phyloP scores from a whole-genome alignment of 2,888 invertebrate species.

The Melanargia galathea region DNA sequence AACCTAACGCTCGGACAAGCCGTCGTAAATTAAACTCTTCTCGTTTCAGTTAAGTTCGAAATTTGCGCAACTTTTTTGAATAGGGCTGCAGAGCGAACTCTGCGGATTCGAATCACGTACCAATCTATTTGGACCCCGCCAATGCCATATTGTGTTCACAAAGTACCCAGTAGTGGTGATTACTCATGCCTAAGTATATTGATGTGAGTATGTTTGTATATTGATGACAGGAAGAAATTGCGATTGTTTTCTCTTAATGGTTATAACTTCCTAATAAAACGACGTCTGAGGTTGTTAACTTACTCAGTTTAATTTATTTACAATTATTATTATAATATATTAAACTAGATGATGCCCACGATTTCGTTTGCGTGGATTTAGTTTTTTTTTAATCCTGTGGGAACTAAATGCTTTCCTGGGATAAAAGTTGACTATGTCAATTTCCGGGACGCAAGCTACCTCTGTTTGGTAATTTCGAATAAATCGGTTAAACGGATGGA shows the following conservation, averaged over 20 bases:
- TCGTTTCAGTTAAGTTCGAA: not conserved
- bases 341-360: too few species aligned
- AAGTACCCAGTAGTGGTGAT: slow-evolving; percentile 60
- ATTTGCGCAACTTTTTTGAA: slow-evolving; percentile 14
- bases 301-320: too few species aligned
- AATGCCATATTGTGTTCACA: slow-evolving; percentile 75
- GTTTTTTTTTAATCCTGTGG: too few species aligned
- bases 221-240: slow-evolving; percentile 76
- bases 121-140: slow-evolving; percentile 74
- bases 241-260: slow-evolving; percentile 77
- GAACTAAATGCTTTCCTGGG: too few species aligned
- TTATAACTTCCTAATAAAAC: slow-evolving; percentile 73
- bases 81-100: slow-evolving; percentile 41
- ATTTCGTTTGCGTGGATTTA: too few species aligned
- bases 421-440: too few species aligned
- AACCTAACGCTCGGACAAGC: slow-evolving; percentile 44
- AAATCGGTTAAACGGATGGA: too few species aligned
- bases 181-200: slow-evolving; percentile 78
- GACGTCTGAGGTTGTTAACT: slow-evolving; percentile 40
- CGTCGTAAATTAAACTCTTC: not conserved
- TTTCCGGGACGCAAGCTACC: too few species aligned
- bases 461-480: too few species aligned
- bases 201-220: slow-evolving; percentile 49
- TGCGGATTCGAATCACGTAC: slow-evolving; percentile 69
- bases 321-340: too few species aligned